Base-by-base conservation (phyloP, 2,888 invertebrate species). In the Agapetus fuscipes region DNA sequence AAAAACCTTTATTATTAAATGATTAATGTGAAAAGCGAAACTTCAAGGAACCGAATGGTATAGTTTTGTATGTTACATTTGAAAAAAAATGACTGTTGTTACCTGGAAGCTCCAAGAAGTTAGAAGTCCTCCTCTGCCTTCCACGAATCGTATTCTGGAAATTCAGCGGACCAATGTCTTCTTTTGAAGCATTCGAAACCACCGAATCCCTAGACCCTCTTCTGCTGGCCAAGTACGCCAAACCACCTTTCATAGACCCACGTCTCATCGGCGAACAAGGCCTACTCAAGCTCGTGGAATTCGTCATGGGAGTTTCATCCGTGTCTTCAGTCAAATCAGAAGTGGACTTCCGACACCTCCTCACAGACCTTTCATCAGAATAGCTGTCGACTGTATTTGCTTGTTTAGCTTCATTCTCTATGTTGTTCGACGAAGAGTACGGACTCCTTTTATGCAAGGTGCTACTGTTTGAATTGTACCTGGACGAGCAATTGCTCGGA, bases 41-140 rank as follows among this genome's bases (percentile, higher is more conserved):
- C n/a, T n/a, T n/a, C n/a, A n/a, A n/a, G n/a, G n/a, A n/a, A n/a
- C n/a, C n/a, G n/a, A n/a, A n/a, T n/a, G n/a, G n/a, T n/a, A n/a
- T n/a, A n/a, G n/a, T n/a, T n/a, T n/a, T n/a, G n/a, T n/a, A n/a
- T n/a, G n/a, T n/a, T n/a, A n/a, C n/a, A n/a, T n/a, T n/a, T n/a
- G n/a, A n/a, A n/a, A n/a, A n/a, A n/a, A n/a, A n/a, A n/a, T n/a
- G n/a, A n/a, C n/a, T n/a, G n/a, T n/a, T n/a, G n/a, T n/a, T n/a
- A 88, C 88, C 85, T 60, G 89, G 89, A 50, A 89, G 61, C 59
- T 89, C 89, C 35, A 89, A 67, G 57, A 89, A 89, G 62, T 89
- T 89, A 1, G 88, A 88, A 3, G 87, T 88, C 50, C 88, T 68
- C 17, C 89, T 66, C 56, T 87, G 86, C 12, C 85, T 71, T 1